A percentile compares a stretch with the other conserved stretches of the same genome.
phyloP scores from a whole-genome alignment of 2,888 invertebrate species.

The Microctonus brassicae region DNA sequence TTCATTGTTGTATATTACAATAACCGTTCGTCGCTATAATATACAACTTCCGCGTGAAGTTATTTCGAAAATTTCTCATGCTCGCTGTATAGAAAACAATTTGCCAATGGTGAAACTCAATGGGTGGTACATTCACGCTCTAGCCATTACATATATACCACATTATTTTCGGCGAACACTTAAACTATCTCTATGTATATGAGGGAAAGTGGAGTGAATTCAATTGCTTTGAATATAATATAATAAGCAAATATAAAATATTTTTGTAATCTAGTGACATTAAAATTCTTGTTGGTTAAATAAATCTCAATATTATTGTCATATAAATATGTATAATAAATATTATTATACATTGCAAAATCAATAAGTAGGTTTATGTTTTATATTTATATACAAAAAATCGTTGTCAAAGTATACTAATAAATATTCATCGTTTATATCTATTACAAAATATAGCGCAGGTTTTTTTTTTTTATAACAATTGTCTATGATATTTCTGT shows the following conservation, averaged over 20 bases:
- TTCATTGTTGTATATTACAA: conserved; percentile 26
- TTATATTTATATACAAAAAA: neutral
- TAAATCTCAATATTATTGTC: neutral
- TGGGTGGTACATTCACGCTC: conserved; percentile 9
- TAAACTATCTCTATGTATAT: conserved; percentile 35
- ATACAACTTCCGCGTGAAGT: conserved; percentile 42
- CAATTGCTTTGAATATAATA: neutral
- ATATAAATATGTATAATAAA: neutral
- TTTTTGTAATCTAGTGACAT: too few species aligned
- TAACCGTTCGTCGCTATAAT: neutral
- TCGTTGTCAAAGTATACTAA: neutral
- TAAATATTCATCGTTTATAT: neutral
- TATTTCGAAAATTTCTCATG: conserved; percentile 52
- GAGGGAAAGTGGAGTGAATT: neutral
- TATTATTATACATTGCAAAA: conserved; percentile 12
- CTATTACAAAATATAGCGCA: too few species aligned
- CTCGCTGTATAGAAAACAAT: conserved; percentile 29
- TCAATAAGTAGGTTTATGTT: neutral
- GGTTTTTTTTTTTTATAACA: too few species aligned
- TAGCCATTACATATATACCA: neutral
- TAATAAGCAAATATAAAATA: too few species aligned
- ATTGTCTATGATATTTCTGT: neutral
- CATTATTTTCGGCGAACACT: conserved; percentile 34
- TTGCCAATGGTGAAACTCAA: conserved; percentile 35
- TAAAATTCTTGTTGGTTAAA: too few species aligned